These are phyloP conservation scores for Craseonycteris thonglongyai DNA, from an alignment of 2,113 vertebrate species.

Conservation along the genomic window DNA sequence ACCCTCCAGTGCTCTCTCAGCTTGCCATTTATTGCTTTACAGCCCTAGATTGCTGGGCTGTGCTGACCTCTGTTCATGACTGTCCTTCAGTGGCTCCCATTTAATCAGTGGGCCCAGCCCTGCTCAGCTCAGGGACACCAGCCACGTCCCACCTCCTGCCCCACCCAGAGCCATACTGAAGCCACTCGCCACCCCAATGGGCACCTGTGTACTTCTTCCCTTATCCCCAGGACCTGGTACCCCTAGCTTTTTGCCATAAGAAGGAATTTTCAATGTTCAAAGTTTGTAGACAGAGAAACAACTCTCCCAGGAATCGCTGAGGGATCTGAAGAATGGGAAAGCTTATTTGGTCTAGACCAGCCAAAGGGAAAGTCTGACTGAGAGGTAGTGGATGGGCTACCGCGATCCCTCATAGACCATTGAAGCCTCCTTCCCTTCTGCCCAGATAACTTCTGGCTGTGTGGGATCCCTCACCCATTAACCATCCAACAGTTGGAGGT, in stretches of 20 bases:
- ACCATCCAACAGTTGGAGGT: not conserved
- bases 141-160: not conserved
- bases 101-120: not conserved
- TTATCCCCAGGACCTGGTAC: not conserved
- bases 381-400: not conserved
- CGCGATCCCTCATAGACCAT: not conserved
- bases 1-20: not conserved
- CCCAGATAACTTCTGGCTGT: fast-evolving
- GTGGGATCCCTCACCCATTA: not conserved
- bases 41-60: not conserved
- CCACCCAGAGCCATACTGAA: not conserved
- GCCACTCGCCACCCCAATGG: not conserved
- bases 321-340: not conserved
- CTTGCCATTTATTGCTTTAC: slow-evolving; percentile 59
- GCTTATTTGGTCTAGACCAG: not conserved
- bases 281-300: not conserved
- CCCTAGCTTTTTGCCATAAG: not conserved
- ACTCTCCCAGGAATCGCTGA: not conserved
- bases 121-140: not conserved
- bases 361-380: not conserved
- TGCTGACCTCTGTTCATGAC: slow-evolving; percentile 34
- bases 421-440: not conserved
- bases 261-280: not conserved
- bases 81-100: not conserved
- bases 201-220: not conserved